These are phyloP conservation scores for Pterocles orientalis DNA, from an alignment of 2,113 vertebrate genomes.

Conservation along the genomic window DNA sequence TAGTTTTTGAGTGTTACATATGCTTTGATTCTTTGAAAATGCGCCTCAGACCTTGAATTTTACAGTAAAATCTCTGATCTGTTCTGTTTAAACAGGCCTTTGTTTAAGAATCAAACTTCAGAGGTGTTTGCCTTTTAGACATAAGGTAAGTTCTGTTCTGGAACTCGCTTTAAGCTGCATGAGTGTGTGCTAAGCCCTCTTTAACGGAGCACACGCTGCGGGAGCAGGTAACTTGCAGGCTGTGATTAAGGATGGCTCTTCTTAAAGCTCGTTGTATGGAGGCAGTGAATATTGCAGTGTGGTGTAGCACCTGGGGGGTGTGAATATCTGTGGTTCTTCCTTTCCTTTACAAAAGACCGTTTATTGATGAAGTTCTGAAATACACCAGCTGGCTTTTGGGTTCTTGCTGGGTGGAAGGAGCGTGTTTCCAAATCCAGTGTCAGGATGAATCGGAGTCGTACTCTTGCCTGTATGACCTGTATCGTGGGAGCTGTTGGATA, in stretches of 20 bases:
- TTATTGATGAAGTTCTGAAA: neutral
- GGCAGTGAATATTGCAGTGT: neutral
- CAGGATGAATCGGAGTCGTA: neutral
- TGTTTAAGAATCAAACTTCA: slow-evolving; percentile 97
- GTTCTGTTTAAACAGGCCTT: slow-evolving; percentile 80
- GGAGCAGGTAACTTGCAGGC: no score
- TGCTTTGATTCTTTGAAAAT: neutral
- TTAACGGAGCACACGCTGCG: neutral
- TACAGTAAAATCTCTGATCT: neutral
- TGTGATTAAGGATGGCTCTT: neutral
- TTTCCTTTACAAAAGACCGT: neutral
- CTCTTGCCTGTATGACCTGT: neutral
- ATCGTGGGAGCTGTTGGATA: neutral
- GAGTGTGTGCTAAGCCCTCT: neutral
- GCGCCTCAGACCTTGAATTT: neutral
- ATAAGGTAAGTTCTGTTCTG: slow-evolving; percentile 84
- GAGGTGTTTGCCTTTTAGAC: slow-evolving; percentile 94
- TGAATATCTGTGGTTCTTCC: neutral
- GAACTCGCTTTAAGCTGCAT: neutral
- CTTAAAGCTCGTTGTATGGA: neutral
- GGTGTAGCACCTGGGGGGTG: neutral
- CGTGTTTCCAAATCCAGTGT: neutral
- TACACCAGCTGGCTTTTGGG: neutral
- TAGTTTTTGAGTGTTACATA: neutral
- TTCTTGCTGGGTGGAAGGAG: neutral